Conservation (phyloP, 2,113 vertebrate genomes). For the Falcunculus frontatus region DNA sequence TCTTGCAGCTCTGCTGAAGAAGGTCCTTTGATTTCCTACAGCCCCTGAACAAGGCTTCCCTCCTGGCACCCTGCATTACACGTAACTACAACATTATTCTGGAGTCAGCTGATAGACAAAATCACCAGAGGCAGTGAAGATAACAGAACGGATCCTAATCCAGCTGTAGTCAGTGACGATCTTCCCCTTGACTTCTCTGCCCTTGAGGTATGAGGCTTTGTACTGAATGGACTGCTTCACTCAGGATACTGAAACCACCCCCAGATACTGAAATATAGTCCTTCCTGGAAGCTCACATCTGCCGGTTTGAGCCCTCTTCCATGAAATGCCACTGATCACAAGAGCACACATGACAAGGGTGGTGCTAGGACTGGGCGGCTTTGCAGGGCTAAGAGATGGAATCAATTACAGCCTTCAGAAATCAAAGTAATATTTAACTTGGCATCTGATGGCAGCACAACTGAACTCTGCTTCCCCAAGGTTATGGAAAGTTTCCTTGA, state of each 20-base stretch:
- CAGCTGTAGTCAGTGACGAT: not conserved
- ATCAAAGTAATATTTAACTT: conserved; percentile 21
- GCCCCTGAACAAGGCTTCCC: not conserved
- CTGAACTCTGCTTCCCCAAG: not conserved
- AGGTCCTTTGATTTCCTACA: not conserved
- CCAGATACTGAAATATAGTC: not conserved
- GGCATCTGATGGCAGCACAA: not conserved
- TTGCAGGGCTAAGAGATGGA: not conserved
- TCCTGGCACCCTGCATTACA: not conserved
- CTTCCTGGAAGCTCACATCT: not conserved
- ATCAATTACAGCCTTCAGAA: not conserved
- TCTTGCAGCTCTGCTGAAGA: not conserved
- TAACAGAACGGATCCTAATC: not conserved
- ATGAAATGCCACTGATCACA: not conserved
- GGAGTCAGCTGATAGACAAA: not conserved
- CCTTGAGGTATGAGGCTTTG: not conserved
- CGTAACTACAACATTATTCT: not conserved
- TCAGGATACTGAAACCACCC: not conserved
- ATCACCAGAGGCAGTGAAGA: not conserved
- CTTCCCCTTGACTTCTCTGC: not conserved
- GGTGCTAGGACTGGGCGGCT: not conserved
- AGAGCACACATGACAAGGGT: not conserved
- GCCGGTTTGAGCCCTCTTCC: not conserved
- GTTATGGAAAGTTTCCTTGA: not conserved
- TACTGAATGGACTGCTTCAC: not conserved